Evolutionary conservation across 2,797 vertebrate genomes (phyloP).

Genomic region (Corythornis leucogaster): DNA sequence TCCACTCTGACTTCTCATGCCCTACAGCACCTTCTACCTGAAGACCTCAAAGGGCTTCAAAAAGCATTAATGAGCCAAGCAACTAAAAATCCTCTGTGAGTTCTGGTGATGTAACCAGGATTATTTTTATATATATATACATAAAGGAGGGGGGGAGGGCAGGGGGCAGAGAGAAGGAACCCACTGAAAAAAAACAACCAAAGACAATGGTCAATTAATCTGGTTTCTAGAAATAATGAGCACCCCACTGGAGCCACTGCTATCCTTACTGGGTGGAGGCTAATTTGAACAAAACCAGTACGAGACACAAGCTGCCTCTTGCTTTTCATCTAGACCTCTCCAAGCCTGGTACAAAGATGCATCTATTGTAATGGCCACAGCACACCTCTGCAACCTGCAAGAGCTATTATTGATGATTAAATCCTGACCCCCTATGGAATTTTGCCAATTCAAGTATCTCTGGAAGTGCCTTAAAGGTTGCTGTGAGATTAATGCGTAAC

Average conservation of each 20-base stretch:
- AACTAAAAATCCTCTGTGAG: background rate
- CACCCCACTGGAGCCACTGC: background rate
- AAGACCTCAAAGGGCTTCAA: constrained; percentile 17
- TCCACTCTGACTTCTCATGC: background rate
- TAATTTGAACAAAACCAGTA: background rate
- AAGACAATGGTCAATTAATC: background rate
- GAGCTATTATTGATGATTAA: background rate
- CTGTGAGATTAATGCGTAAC: background rate
- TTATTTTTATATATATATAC: no score
- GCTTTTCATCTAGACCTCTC: background rate
- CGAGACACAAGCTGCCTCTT: background rate
- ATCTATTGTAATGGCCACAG: background rate
- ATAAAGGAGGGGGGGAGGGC: background rate
- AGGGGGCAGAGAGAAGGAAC: fast-evolving
- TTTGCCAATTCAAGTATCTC: background rate
- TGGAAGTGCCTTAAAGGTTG: background rate
- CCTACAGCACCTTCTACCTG: background rate
- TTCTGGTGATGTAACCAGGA: background rate
- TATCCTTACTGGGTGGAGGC: background rate
- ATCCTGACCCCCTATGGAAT: background rate
- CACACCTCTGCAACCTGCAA: background rate
- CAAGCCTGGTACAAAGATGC: background rate
- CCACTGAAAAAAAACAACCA: background rate
- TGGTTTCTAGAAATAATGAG: constrained; percentile 30
- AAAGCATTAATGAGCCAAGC: constrained; percentile 31